A percentile compares a stretch with the other conserved stretches of the same genome.
These are phyloP conservation scores for Furcifer pardalis DNA, from an alignment of 2,797 vertebrate species.

Conservation along the genomic window DNA sequence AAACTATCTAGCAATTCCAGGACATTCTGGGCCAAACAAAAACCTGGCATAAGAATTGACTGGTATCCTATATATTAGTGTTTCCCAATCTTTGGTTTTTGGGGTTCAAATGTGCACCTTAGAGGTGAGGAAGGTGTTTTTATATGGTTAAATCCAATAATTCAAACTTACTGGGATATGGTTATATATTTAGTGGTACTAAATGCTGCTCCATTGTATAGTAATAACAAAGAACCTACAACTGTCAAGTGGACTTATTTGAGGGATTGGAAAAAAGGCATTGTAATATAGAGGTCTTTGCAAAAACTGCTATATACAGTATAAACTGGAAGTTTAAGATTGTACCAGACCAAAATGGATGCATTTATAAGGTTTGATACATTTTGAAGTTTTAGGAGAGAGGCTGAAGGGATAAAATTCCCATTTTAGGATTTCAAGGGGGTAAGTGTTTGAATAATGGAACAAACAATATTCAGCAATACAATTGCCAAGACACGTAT, in stretches of 20 bases:
- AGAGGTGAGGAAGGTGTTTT: fast-evolving
- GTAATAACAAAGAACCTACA: not conserved
- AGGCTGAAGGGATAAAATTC: not conserved
- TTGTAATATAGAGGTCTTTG: not conserved
- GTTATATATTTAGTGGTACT: not conserved
- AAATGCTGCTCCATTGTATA: not conserved
- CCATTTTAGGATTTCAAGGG: not conserved
- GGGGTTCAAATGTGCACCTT: not conserved
- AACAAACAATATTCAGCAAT: not conserved
- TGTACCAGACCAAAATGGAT: not conserved
- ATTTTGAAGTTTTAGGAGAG: not conserved
- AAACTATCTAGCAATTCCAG: no score
- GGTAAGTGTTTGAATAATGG: not conserved
- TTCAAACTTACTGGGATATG: not conserved
- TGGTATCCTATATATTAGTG: no score
- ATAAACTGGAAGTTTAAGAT: not conserved
- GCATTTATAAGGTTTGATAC: not conserved
- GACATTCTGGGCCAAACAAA: not conserved
- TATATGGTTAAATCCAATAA: not conserved
- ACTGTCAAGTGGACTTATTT: not conserved
- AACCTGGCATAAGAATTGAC: not conserved
- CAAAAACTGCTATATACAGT: not conserved
- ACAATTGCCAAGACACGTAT: no score
- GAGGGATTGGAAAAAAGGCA: not conserved
- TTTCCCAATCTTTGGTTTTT: no score